phyloP scores from a whole-genome alignment of 2,797 vertebrate genomes.

The Spondyliosoma cantharus region DNA sequence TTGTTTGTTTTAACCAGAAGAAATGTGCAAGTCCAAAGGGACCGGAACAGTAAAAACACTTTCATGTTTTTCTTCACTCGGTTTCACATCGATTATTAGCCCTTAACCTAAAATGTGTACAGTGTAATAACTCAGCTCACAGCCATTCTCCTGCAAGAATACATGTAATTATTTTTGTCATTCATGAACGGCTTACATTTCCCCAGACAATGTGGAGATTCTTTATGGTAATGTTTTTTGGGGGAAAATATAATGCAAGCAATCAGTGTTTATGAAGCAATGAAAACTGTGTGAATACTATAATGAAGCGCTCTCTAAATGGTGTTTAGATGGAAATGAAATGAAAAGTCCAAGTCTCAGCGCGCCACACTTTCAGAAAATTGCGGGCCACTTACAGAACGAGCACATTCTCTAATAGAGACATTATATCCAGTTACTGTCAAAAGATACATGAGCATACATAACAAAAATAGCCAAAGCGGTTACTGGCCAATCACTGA shows the following conservation, averaged over 20 bases:
- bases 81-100: constrained; percentile 48
- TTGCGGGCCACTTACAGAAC: constrained; percentile 15
- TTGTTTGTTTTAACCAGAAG: constrained; percentile 46
- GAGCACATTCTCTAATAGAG: constrained; percentile 34
- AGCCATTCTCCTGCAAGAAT: constrained; percentile 40
- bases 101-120: constrained; percentile 36
- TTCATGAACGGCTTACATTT: constrained; percentile 47
- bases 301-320: constrained; percentile 35
- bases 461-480: constrained; percentile 29
- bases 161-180: constrained; percentile 58
- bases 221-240: constrained; percentile 38
- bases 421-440: constrained; percentile 31
- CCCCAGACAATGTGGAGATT: constrained; percentile 22
- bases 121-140: constrained; percentile 45
- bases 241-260: constrained; percentile 30
- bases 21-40: constrained; percentile 14
- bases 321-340: constrained; percentile 42
- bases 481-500: constrained; percentile 11
- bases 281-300: constrained; percentile 52
- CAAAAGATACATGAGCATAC: constrained; percentile 26
- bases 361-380: constrained; percentile 6
- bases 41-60: constrained; percentile 13
- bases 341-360: constrained; percentile 44
- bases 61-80: constrained; percentile 38
- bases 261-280: constrained; percentile 54